Evolutionary conservation across 2,113 vertebrate genomes (phyloP).

Genomic region (Perca schrenkii): DNA sequence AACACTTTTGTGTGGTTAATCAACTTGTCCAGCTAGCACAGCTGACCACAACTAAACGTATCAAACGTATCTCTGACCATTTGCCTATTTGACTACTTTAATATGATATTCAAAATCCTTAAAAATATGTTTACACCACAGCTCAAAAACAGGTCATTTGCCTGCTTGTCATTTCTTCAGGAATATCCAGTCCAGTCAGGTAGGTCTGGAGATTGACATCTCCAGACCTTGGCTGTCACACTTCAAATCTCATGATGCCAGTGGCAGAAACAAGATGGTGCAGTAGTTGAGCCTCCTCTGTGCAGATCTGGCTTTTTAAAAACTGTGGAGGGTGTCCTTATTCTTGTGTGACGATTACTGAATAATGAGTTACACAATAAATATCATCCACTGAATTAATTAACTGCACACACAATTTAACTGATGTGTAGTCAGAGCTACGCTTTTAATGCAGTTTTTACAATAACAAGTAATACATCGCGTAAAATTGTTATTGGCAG

Average conservation of each 20-base stretch:
- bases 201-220: too few species aligned
- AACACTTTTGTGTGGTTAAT: background rate
- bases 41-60: background rate
- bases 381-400: background rate
- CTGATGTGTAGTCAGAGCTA: background rate
- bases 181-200: conserved; percentile 11
- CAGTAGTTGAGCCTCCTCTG: background rate
- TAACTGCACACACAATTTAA: background rate
- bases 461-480: background rate
- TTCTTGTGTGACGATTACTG: background rate
- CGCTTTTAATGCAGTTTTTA: background rate
- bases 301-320: background rate
- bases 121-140: background rate
- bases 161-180: background rate
- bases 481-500: background rate
- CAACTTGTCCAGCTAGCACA: background rate
- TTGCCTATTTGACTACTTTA: background rate
- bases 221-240: background rate
- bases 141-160: background rate
- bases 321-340: too few species aligned
- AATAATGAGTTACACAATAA: background rate
- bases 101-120: background rate
- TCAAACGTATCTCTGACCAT: background rate
- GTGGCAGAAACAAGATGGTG: background rate
- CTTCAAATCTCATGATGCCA: conserved; percentile 6